phyloP scores from a whole-genome alignment of 2,888 invertebrate species.

The Tanytarsus gracilentus region DNA sequence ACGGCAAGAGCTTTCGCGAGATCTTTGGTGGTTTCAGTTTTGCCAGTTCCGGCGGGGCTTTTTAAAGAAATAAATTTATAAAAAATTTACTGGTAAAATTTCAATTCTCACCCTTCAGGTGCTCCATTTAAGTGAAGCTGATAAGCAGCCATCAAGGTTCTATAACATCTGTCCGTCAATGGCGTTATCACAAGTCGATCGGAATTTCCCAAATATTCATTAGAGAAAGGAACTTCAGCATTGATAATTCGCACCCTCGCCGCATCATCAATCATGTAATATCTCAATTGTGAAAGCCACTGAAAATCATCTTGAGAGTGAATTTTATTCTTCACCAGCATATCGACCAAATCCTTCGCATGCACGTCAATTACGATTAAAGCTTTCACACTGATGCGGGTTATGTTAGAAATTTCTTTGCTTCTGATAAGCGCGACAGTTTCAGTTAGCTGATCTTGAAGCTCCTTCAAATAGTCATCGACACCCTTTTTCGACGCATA shows the following conservation, averaged over 20 bases:
- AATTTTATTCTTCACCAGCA: slow-evolving; percentile 47
- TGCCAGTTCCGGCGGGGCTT: slow-evolving; percentile 79
- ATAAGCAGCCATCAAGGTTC: slow-evolving; percentile 61
- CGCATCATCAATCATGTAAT: slow-evolving; percentile 55
- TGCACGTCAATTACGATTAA: slow-evolving; percentile 64
- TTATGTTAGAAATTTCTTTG: slow-evolving; percentile 48
- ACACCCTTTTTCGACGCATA: slow-evolving; percentile 46
- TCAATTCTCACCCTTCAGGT: slow-evolving; percentile 46
- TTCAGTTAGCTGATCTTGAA: slow-evolving; percentile 46
- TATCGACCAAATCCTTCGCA: slow-evolving; percentile 56
- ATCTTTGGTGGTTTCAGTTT: slow-evolving; percentile 81
- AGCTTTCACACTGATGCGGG: slow-evolving; percentile 57
- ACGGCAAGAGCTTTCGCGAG: slow-evolving; percentile 85
- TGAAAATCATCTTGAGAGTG: slow-evolving; percentile 54
- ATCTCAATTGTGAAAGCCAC: slow-evolving; percentile 62
- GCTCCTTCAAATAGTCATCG: slow-evolving; percentile 42
- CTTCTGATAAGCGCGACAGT: slow-evolving; percentile 52
- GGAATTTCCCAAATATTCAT: slow-evolving; percentile 63
- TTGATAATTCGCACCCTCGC: slow-evolving; percentile 55
- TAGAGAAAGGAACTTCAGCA: slow-evolving; percentile 57
- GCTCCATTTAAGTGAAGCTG: slow-evolving; percentile 61
- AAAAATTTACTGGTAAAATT: slow-evolving; percentile 45
- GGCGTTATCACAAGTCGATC: slow-evolving; percentile 51
- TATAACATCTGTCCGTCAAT: slow-evolving; percentile 54
- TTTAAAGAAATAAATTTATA: slow-evolving; percentile 52